Conservation (phyloP, 2,797 vertebrate species). For the Helicolenus hilgendorfi region DNA sequence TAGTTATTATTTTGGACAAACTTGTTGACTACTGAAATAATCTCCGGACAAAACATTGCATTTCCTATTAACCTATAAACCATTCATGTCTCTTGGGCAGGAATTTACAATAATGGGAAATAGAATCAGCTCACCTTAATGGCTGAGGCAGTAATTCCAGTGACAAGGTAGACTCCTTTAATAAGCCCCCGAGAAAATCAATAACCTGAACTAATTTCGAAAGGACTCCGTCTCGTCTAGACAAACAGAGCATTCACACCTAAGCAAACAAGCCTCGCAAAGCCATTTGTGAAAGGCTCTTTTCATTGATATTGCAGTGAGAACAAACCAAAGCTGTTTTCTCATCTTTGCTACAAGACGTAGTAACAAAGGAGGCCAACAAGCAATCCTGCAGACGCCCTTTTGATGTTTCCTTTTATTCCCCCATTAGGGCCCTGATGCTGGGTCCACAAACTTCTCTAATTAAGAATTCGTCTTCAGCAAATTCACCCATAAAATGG, state of each 20-base stretch:
- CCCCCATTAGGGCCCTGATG: slow-evolving; percentile 70
- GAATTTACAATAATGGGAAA: slow-evolving; percentile 74
- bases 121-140: slow-evolving; percentile 74
- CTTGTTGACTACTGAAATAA: slow-evolving; percentile 30
- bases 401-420: slow-evolving; percentile 66
- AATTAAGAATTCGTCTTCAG: slow-evolving; percentile 88
- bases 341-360: slow-evolving; percentile 23
- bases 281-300: slow-evolving; percentile 14
- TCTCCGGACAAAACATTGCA: slow-evolving; percentile 11
- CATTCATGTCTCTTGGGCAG: slow-evolving; percentile 39
- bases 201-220: slow-evolving; percentile 78
- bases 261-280: slow-evolving; percentile 45
- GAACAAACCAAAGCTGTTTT: slow-evolving; percentile 43
- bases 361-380: slow-evolving; percentile 42
- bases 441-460: slow-evolving; percentile 84
- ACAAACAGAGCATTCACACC: slow-evolving; percentile 50
- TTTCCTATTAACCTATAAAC: slow-evolving; percentile 48
- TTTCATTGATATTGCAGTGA: slow-evolving; percentile 38
- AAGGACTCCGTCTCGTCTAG: slow-evolving; percentile 56
- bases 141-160: slow-evolving; percentile 71
- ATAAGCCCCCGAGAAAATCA: slow-evolving; percentile 79
- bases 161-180: slow-evolving; percentile 75
- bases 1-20: slow-evolving; percentile 24
- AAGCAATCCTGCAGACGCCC: slow-evolving; percentile 55
- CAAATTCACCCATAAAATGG: slow-evolving; percentile 80